These are phyloP conservation scores for Trematomus bernacchii DNA, from an alignment of 2,797 vertebrate species.

Conservation along the genomic window DNA sequence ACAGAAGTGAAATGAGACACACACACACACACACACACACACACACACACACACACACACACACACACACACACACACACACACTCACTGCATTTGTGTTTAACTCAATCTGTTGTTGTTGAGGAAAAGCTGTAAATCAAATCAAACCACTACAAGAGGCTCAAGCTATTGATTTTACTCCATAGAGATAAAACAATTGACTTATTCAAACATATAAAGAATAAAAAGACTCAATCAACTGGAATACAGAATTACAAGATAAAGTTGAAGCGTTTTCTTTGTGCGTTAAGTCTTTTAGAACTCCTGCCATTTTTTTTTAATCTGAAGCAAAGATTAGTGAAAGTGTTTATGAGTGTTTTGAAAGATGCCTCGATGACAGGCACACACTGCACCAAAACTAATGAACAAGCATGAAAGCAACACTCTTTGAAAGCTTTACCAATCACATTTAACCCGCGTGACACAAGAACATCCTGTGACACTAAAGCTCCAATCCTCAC, in stretches of 20 bases:
- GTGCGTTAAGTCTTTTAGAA: background rate
- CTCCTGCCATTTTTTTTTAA: background rate
- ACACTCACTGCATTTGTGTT: background rate
- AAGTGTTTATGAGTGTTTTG: background rate
- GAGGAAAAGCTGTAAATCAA: background rate
- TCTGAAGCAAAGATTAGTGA: background rate
- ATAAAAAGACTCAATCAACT: background rate
- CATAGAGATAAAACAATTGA: background rate
- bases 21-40: background rate
- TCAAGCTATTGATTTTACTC: background rate
- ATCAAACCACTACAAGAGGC: background rate
- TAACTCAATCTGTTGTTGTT: background rate
- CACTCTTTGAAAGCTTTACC: background rate
- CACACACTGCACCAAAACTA: background rate
- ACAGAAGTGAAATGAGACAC: too few species aligned
- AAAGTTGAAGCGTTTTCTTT: background rate
- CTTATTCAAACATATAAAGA: background rate
- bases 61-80: conserved; percentile 6
- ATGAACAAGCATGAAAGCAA: too few species aligned
- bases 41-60: background rate
- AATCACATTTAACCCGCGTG: background rate
- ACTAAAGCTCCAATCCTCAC: background rate
- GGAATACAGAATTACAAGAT: background rate
- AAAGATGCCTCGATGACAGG: background rate
- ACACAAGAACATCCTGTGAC: background rate